A percentile compares a stretch with the other conserved stretches of the same genome.
Evolutionary conservation across 2,888 invertebrate species (phyloP).

Genomic region (Chaetogeoica ovagalla): DNA sequence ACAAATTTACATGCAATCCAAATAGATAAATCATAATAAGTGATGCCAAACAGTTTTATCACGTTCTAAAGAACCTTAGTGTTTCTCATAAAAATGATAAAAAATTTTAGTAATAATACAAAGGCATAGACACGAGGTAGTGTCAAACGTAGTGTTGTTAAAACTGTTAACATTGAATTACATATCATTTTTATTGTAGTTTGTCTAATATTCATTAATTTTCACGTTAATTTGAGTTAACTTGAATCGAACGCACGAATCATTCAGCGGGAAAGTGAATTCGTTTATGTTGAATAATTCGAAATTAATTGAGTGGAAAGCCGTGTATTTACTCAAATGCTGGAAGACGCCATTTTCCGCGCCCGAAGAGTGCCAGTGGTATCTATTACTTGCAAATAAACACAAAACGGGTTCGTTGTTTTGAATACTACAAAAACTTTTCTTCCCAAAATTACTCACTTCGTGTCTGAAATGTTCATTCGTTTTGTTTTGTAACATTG

Average conservation of each 20-base stretch:
- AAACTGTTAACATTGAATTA: conserved; percentile 16
- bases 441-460: not conserved
- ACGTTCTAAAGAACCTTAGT: not conserved
- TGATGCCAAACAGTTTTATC: conserved; percentile 22
- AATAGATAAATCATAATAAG: conserved; percentile 16
- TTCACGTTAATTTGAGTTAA: conserved; percentile 18
- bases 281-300: not conserved
- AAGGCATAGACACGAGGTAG: conserved; percentile 49
- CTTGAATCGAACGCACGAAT: conserved; percentile 10
- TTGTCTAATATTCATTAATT: not conserved
- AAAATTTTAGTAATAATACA: conserved; percentile 26
- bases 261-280: conserved; percentile 11
- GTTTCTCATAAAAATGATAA: conserved; percentile 18
- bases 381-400: conserved; percentile 44
- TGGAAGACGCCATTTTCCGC: conserved; percentile 51
- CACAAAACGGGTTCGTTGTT: conserved; percentile 49
- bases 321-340: conserved; percentile 39
- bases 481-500: not conserved
- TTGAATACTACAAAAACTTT: conserved; percentile 38
- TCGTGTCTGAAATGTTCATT: not conserved
- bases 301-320: conserved; percentile 6
- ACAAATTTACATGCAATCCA: conserved; percentile 12
- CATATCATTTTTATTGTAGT: conserved; percentile 12
- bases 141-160: conserved; percentile 18
- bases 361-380: conserved; percentile 26